Conservation (phyloP, 1,140 invertebrate species). For the Pseudachorutes palmiensis region DNA sequence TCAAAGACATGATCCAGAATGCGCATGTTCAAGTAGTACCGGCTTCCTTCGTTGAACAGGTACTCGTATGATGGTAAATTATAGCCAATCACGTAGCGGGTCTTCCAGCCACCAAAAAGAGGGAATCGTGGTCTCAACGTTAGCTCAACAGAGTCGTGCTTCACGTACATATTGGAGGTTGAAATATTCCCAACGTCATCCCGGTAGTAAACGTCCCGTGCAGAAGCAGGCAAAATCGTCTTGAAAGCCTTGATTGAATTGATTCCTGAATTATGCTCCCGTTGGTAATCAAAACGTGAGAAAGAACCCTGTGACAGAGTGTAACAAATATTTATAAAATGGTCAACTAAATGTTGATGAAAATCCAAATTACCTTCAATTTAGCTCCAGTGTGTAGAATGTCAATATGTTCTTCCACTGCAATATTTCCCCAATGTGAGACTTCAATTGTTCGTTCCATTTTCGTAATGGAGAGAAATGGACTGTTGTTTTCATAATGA, state of each 20-base stretch:
- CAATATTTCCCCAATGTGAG: slow-evolving; percentile 99
- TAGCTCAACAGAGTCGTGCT: slow-evolving; percentile 86
- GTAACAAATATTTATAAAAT: too few relatives aligned
- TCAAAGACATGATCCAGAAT: slow-evolving; percentile 93
- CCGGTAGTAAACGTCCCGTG: slow-evolving; percentile 84
- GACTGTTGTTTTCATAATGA: slow-evolving; percentile 94
- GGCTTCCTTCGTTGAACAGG: slow-evolving; percentile 62
- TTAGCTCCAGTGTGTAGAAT: slow-evolving; percentile 84
- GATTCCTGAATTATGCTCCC: slow-evolving; percentile 71
- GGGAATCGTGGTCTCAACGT: slow-evolving; percentile 93
- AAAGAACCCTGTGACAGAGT: slow-evolving; percentile 62
- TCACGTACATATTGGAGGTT: slow-evolving; percentile 80
- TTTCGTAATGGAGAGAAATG: slow-evolving; percentile 82
- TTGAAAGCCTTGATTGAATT: slow-evolving; percentile 87
- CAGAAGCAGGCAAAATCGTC: slow-evolving; percentile 81
- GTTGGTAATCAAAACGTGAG: slow-evolving; percentile 88
- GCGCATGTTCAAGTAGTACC: slow-evolving; percentile 82
- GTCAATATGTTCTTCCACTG: slow-evolving; percentile 89
- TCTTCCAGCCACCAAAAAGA: slow-evolving; percentile 97
- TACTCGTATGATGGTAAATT: slow-evolving; percentile 97
- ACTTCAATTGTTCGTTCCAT: slow-evolving; percentile 85
- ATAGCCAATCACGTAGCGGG: slow-evolving; percentile 92
- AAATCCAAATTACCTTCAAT: slow-evolving; percentile 51
- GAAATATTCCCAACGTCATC: slow-evolving; percentile 99
- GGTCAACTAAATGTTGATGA: not conserved